Evolutionary conservation across 2,113 vertebrate species (phyloP).

Genomic region (Cottus gobio): DNA sequence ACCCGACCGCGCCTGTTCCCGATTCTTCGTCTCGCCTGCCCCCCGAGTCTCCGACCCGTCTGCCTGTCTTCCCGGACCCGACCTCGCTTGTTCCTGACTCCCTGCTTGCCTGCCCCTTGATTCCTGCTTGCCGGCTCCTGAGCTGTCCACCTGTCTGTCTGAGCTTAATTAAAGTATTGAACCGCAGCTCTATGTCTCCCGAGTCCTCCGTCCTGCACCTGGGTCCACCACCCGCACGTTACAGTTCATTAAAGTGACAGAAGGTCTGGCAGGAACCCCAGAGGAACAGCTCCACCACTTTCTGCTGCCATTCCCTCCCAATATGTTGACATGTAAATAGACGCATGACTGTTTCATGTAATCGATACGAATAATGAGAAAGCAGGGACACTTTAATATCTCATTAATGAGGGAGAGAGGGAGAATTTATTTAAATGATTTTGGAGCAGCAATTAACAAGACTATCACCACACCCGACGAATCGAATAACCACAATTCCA

Average conservation of each 20-base stretch:
- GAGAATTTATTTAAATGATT: slow-evolving; percentile 67
- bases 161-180: too few species aligned
- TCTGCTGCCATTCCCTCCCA: background rate
- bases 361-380: slow-evolving; percentile 68
- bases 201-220: too few species aligned
- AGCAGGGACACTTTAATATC: slow-evolving; percentile 58
- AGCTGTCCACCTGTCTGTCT: too few species aligned
- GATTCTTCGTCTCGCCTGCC: too few species aligned
- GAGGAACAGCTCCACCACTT: slow-evolving; percentile 14
- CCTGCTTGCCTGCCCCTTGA: too few species aligned
- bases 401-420: slow-evolving; percentile 54
- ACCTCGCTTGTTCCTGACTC: too few species aligned
- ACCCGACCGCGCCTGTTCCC: too few species aligned
- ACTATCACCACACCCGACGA: slow-evolving; percentile 43
- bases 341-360: slow-evolving; percentile 56
- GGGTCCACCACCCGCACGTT: too few species aligned
- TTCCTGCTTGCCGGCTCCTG: too few species aligned
- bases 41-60: too few species aligned
- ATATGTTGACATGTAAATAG: slow-evolving; percentile 20
- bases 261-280: slow-evolving; percentile 24
- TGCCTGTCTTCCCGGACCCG: too few species aligned
- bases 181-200: too few species aligned
- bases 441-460: slow-evolving; percentile 67
- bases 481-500: slow-evolving; percentile 54
- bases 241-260: slow-evolving; percentile 59